Evolutionary conservation across 2,888 invertebrate genomes (phyloP).

Genomic region (Schrankia costaestrigalis): DNA sequence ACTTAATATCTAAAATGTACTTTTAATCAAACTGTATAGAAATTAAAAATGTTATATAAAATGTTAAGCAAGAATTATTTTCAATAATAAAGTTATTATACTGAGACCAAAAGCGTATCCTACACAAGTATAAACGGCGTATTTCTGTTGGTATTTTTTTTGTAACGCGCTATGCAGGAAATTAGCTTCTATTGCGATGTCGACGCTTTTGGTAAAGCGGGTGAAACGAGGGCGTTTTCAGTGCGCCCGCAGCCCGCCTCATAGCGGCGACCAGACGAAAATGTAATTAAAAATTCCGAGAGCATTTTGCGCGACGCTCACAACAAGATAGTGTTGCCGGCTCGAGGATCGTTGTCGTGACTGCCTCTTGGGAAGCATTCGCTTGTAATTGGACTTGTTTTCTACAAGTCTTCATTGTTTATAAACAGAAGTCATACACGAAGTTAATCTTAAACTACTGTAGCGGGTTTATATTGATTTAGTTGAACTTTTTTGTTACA

Average conservation of each 20-base stretch:
- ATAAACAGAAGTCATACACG: constrained; percentile 45
- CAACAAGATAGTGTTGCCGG: constrained; percentile 78
- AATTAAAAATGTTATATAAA: not conserved
- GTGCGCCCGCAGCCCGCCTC: constrained; percentile 64
- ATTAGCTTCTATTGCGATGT: constrained; percentile 80
- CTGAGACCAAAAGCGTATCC: constrained; percentile 40
- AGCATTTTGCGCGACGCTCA: constrained; percentile 74
- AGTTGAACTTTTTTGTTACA: no score
- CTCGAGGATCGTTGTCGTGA: constrained; percentile 71
- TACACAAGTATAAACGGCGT: constrained; percentile 60
- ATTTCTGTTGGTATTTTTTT: constrained; percentile 71
- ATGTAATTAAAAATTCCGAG: constrained; percentile 81
- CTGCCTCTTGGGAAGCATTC: constrained; percentile 74
- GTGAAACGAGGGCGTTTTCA: constrained; percentile 71
- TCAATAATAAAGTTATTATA: constrained; percentile 49
- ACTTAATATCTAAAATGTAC: constrained; percentile 8
- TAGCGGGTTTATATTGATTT: no score
- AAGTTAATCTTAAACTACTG: no score
- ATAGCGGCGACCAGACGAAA: constrained; percentile 76
- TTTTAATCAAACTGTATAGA: not conserved
- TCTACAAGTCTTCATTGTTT: constrained; percentile 60
- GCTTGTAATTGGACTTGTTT: constrained; percentile 75
- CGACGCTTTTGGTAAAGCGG: constrained; percentile 78
- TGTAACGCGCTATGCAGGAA: constrained; percentile 77
- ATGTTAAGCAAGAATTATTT: constrained; percentile 35